Conservation (phyloP, 1,140 invertebrate genomes). For the Neocloeon triangulifer region DNA sequence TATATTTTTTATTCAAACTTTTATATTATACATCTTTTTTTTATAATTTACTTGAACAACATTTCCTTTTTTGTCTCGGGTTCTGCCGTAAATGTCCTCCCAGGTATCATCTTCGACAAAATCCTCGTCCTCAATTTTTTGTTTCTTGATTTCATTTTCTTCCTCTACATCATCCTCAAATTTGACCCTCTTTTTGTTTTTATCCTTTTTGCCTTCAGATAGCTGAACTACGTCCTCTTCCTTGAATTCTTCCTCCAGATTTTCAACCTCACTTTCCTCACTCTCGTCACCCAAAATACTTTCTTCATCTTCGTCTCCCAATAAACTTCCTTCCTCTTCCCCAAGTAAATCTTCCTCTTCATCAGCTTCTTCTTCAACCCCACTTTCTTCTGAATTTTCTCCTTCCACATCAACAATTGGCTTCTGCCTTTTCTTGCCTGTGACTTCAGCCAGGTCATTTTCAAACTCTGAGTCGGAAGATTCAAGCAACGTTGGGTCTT, state of each 20-base stretch:
- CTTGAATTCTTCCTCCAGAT: slow-evolving; percentile 14
- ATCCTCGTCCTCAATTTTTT: slow-evolving; percentile 8
- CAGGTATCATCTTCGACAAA: no score
- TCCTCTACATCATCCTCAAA: slow-evolving; percentile 7
- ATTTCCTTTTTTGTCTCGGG: slow-evolving; percentile 55
- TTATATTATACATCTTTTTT: not conserved
- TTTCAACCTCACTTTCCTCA: slow-evolving; percentile 10
- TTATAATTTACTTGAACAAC: slow-evolving; percentile 27
- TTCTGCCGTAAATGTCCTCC: slow-evolving; percentile 89
- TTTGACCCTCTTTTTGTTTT: slow-evolving; percentile 4
- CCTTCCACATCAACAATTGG: slow-evolving; percentile 11
- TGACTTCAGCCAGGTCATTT: slow-evolving; percentile 28
- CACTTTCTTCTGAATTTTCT: slow-evolving; percentile 10
- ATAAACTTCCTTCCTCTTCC: slow-evolving; percentile 11
- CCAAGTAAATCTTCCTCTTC: slow-evolving; percentile 10
- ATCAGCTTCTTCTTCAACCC: slow-evolving; percentile 11
- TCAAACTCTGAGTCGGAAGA: slow-evolving; percentile 39
- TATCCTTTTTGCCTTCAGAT: slow-evolving; percentile 5
- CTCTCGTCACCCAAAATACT: no score
- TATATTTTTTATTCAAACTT: not conserved
- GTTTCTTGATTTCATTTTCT: slow-evolving; percentile 8
- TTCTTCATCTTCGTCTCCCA: not conserved
- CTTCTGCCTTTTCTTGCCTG: slow-evolving; percentile 12
- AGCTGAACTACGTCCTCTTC: slow-evolving; percentile 10
- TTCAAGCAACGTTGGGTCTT: slow-evolving; percentile 34